Conservation (phyloP, 2,113 vertebrate genomes). For the Vombatus ursinus region DNA sequence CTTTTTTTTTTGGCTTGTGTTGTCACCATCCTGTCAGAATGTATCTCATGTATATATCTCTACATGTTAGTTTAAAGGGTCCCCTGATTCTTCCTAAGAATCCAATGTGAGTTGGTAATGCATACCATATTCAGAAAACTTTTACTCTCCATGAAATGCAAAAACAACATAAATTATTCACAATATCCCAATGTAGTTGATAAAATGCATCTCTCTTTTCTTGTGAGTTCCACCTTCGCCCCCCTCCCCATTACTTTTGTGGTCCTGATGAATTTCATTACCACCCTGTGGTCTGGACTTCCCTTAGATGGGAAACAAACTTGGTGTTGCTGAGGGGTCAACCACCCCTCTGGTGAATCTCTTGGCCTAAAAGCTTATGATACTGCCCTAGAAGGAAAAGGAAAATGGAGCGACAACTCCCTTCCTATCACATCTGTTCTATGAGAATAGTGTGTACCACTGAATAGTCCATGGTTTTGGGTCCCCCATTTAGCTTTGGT, state of each 20-base stretch:
- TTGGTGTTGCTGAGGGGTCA: not conserved
- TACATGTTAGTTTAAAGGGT: not conserved
- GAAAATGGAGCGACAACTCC: not conserved
- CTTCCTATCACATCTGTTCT: not conserved
- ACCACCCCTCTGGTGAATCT: not conserved
- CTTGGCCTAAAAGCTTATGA: not conserved
- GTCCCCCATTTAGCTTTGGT: not conserved
- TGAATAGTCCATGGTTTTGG: not conserved
- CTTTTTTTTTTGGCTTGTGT: not conserved
- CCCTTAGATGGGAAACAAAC: not conserved
- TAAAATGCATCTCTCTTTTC: not conserved
- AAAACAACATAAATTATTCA: not conserved
- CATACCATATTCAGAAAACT: not conserved
- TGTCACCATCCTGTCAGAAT: not conserved
- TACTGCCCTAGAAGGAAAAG: not conserved
- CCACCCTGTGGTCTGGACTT: not conserved
- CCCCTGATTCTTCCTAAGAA: not conserved
- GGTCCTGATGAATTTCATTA: not conserved
- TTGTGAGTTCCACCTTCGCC: not conserved
- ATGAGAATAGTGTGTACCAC: not conserved
- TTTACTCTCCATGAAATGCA: not conserved
- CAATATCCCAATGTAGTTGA: not conserved
- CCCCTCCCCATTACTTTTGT: not conserved
- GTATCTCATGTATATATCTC: not conserved
- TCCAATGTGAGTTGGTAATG: not conserved